Conservation (phyloP, 2,113 vertebrate genomes). For the Bagarius yarrelli region DNA sequence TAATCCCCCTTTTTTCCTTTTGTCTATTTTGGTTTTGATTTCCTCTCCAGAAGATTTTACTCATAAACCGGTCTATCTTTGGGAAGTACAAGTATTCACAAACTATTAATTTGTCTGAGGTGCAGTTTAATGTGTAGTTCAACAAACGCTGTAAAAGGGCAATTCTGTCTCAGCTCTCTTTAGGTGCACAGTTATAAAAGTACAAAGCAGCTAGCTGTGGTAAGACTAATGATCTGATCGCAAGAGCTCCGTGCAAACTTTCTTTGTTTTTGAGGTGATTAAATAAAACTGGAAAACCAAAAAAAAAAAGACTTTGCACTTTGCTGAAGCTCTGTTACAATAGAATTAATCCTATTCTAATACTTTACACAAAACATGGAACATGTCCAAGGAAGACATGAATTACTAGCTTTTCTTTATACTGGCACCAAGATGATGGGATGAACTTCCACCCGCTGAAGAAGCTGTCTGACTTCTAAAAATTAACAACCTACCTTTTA, state of each 20-base stretch:
- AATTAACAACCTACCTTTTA: neutral
- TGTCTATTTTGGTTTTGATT: slow-evolving; percentile 15
- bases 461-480: neutral
- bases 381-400: neutral
- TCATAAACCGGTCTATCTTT: slow-evolving; percentile 7
- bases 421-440: neutral
- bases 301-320: neutral
- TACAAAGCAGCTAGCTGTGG: neutral
- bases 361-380: neutral
- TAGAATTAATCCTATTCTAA: neutral
- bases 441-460: slow-evolving; percentile 7
- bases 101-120: neutral
- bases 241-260: neutral
- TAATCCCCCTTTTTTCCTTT: neutral
- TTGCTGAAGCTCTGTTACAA: neutral
- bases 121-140: neutral
- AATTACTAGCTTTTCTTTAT: slow-evolving; percentile 1
- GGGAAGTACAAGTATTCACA: slow-evolving; percentile 9
- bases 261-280: neutral
- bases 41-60: slow-evolving; percentile 4
- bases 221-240: neutral
- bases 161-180: neutral
- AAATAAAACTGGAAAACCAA: neutral
- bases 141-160: neutral
- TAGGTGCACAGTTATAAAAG: neutral